Evolutionary conservation across 2,888 invertebrate genomes (phyloP), one percentile per base, ranked within the genome.

Genomic region (Microplitis manilae): DNA sequence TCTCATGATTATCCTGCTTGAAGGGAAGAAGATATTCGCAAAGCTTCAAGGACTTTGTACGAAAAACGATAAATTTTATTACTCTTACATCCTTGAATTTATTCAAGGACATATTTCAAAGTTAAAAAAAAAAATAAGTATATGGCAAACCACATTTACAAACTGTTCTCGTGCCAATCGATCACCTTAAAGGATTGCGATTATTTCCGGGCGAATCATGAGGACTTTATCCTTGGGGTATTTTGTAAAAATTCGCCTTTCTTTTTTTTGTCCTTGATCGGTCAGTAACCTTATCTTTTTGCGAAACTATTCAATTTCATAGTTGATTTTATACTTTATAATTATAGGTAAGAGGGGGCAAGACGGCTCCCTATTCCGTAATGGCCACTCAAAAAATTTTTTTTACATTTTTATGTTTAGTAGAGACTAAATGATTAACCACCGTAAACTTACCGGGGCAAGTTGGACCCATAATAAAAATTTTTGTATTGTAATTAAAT

Each of bases 181-280:
- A 70, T 70, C 70, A 70, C 59, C 59, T 60, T 20, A 38, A 59
- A 59, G 20, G 30, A 70, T 70, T 65, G 30, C 38, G 20, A 30
- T 65, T 20, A 65, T 38, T 70, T 70, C 70, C 70, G 70, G 70
- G 17, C 38, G 9, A 65, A 65, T 65, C 65, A 20, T 38, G 38
- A 65, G 38, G 8, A 65, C 65, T 65, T 65, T 65, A 65, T 65
- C 65, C 65, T 65, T 65, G 65, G 30, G 30, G 30, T 65, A 30
- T 20, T 20, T 38, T 38, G 13, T 30, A 13, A 65, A 65, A 65
- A 20, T 38, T 13, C 7, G 38, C 30, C 17, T 71, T 68, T 75
- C 65, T 68, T 72, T 79, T 70, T 76, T 75, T 80, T 85, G 87
- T 84, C 87, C 87, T 87, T 86, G 85, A 83, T 83, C 82, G 87